A percentile compares a stretch with the other conserved stretches of the same genome.
phyloP scores from a whole-genome alignment of 2,113 vertebrate species.

The Ptychochromis oligacanthus region DNA sequence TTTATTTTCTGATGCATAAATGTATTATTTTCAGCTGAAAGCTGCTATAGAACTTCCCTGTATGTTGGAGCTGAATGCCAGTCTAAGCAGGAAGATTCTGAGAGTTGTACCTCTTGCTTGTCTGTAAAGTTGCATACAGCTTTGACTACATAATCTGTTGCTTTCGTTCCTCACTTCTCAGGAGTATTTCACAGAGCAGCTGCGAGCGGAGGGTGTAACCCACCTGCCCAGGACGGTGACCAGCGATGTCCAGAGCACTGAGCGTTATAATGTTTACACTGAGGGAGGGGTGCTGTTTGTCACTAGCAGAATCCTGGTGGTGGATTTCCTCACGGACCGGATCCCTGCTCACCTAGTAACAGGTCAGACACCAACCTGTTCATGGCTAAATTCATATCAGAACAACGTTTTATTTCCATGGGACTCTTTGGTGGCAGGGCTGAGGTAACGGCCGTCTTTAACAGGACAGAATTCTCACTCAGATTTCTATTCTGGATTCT shows the following conservation, averaged over 20 bases:
- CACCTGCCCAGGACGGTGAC: constrained; percentile 91
- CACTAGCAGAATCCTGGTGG: constrained; percentile 95
- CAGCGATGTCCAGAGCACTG: constrained; percentile 87
- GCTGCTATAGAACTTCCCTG: not conserved
- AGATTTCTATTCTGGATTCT: too few species aligned
- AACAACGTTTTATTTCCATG: not conserved
- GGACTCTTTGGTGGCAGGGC: too few species aligned
- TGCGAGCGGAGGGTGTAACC: constrained; percentile 87
- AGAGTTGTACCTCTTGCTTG: not conserved
- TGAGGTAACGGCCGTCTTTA: too few species aligned
- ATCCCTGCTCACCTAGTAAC: constrained; percentile 94
- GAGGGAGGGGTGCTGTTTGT: constrained; percentile 94
- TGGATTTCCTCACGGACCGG: constrained; percentile 94
- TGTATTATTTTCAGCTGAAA: not conserved
- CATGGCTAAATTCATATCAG: not conserved
- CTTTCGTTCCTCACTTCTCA: constrained; percentile 57
- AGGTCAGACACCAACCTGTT: constrained; percentile 71
- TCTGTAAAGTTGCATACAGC: not conserved
- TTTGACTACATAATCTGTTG: not conserved
- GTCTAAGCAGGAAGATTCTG: fast-evolving
- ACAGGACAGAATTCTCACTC: too few species aligned
- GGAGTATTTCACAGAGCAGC: constrained; percentile 93
- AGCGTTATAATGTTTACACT: constrained; percentile 90
- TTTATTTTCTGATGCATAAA: too few species aligned
- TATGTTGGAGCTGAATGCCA: not conserved